These are phyloP conservation scores for Aphidius colemani DNA, from an alignment of 2,888 invertebrate genomes.

Conservation along the genomic window DNA sequence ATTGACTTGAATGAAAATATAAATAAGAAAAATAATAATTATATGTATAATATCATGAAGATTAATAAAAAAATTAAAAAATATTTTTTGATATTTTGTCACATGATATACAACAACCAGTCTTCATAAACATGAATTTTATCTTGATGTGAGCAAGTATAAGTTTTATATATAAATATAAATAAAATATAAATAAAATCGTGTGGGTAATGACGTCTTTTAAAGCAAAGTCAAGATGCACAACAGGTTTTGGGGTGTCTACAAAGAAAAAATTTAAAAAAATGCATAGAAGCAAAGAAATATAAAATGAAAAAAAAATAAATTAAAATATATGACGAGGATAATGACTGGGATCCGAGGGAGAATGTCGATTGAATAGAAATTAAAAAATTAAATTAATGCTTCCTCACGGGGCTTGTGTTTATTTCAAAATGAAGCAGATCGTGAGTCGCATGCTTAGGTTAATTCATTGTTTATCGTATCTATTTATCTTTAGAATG, in stretches of 20 bases:
- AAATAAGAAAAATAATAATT: no score
- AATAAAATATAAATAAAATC: no score
- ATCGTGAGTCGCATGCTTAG: slow-evolving; percentile 32
- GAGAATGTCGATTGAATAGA: slow-evolving; percentile 33
- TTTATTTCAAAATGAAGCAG: background rate
- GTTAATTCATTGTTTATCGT: slow-evolving; percentile 36
- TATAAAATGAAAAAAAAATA: slow-evolving; percentile 9
- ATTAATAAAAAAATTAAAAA: no score
- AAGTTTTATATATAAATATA: background rate
- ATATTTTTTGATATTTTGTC: slow-evolving; percentile 10
- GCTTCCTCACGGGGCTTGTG: slow-evolving; percentile 20
- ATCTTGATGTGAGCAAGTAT: slow-evolving; percentile 15
- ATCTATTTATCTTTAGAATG: slow-evolving; percentile 37
- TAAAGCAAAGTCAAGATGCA: slow-evolving; percentile 18
- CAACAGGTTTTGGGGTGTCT: slow-evolving; percentile 29
- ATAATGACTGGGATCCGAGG: slow-evolving; percentile 35
- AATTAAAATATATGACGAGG: slow-evolving; percentile 23
- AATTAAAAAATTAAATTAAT: slow-evolving; percentile 34
- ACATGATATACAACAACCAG: slow-evolving; percentile 11
- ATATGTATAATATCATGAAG: no score
- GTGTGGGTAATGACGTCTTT: slow-evolving; percentile 32
- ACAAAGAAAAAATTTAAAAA: slow-evolving; percentile 19
- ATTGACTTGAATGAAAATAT: background rate
- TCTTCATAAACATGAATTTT: slow-evolving; percentile 22
- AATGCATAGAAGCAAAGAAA: slow-evolving; percentile 27